phyloP scores from a whole-genome alignment of 2,888 invertebrate genomes.

The Xylota segnis region DNA sequence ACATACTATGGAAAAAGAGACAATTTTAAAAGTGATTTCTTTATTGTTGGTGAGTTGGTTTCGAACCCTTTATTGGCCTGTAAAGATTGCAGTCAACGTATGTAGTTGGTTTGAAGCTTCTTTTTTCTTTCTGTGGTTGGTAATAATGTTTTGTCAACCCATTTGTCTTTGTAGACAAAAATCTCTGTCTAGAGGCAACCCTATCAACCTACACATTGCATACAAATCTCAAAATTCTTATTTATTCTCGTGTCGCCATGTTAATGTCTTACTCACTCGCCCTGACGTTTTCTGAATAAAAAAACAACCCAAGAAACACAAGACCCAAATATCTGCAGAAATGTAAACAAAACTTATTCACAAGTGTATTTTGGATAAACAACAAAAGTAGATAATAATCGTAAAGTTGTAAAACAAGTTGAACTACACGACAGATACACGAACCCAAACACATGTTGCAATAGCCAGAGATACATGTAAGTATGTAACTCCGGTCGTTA shows the following conservation, averaged over 20 bases:
- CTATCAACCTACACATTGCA: constrained; percentile 3
- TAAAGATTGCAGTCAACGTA: too few species aligned
- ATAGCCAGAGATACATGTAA: neutral
- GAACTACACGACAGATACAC: constrained; percentile 46
- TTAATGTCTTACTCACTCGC: neutral
- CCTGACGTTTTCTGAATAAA: constrained; percentile 36
- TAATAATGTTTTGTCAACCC: too few species aligned
- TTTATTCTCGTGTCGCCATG: constrained; percentile 16
- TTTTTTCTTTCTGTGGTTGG: too few species aligned
- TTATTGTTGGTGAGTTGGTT: too few species aligned
- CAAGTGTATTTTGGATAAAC: constrained; percentile 57
- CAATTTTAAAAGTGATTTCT: too few species aligned
- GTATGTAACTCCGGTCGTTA: neutral
- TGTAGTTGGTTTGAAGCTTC: too few species aligned
- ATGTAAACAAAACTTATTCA: constrained; percentile 56
- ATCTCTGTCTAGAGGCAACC: neutral
- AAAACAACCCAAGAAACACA: constrained; percentile 6
- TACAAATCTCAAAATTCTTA: neutral
- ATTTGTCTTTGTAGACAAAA: too few species aligned
- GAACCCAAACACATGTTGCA: constrained; percentile 58
- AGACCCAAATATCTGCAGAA: constrained; percentile 30
- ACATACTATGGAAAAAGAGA: too few species aligned
- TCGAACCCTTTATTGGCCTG: too few species aligned
- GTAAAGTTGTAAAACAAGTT: constrained; percentile 62
- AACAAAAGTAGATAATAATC: constrained; percentile 66